Conservation (phyloP, 2,113 vertebrate species). For the Pitta sordida region DNA sequence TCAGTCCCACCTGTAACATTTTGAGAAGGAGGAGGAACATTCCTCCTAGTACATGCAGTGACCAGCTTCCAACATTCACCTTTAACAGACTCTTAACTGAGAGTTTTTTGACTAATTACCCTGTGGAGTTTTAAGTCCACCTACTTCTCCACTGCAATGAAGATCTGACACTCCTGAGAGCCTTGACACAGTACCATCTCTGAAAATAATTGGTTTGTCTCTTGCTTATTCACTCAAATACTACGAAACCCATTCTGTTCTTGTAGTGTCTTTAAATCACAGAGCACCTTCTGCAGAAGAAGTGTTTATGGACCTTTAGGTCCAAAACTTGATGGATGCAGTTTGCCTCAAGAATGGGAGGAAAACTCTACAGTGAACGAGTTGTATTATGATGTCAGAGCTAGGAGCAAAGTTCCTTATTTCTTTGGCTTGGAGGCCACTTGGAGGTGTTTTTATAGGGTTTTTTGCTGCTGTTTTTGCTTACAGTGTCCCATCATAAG, state of each 20-base stretch:
- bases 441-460: background rate
- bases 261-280: background rate
- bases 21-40: too few species aligned
- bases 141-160: too few species aligned
- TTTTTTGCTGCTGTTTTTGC: background rate
- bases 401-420: background rate
- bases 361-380: background rate
- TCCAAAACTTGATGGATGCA: background rate
- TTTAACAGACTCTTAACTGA: too few species aligned
- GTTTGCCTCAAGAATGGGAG: background rate
- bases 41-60: too few species aligned
- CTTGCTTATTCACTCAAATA: background rate
- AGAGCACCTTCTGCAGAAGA: background rate
- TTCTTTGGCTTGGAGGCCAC: background rate
- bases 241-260: background rate
- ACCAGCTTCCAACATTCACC: too few species aligned
- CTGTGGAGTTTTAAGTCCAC: too few species aligned
- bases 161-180: too few species aligned
- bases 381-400: rapidly evolving
- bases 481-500: background rate
- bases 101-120: too few species aligned
- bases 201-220: background rate
- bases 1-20: too few species aligned
- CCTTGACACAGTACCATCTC: background rate
- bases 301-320: background rate